A percentile compares a stretch with the other conserved stretches of the same genome.
Conservation (phyloP, 2,113 vertebrate species). For the Pomatostomus ruficeps region DNA sequence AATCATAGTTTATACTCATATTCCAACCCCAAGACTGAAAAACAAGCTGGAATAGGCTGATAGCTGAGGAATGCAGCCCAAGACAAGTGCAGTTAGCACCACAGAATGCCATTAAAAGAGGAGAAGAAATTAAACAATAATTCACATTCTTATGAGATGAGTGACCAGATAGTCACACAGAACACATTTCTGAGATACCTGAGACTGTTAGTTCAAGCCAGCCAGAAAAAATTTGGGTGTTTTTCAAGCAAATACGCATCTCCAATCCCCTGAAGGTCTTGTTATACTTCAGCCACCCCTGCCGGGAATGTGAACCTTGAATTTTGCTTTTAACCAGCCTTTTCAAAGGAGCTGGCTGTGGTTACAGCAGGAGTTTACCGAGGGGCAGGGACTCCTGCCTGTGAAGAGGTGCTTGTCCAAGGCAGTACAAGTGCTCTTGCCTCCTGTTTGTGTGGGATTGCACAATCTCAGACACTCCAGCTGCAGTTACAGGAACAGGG, state of each 20-base stretch:
- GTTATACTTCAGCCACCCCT: background rate
- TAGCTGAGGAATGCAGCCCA: background rate
- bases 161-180: background rate
- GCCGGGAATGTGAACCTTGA: background rate
- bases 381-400: background rate
- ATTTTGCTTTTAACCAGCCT: background rate
- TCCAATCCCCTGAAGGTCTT: background rate
- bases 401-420: background rate
- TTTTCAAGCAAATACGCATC: background rate
- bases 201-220: background rate
- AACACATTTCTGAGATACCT: background rate
- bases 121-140: background rate
- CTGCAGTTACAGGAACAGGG: background rate
- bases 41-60: background rate
- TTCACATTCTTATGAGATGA: background rate
- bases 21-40: background rate
- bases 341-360: background rate
- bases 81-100: background rate
- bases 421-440: background rate
- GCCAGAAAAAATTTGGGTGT: background rate
- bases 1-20: background rate
- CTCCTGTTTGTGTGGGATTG: background rate
- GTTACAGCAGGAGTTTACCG: background rate
- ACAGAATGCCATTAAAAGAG: background rate
- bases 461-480: background rate